Evolutionary conservation across 1,140 invertebrate species (phyloP), one percentile per base, ranked within the genome.

Genomic region (Cecropterus lyciades): DNA sequence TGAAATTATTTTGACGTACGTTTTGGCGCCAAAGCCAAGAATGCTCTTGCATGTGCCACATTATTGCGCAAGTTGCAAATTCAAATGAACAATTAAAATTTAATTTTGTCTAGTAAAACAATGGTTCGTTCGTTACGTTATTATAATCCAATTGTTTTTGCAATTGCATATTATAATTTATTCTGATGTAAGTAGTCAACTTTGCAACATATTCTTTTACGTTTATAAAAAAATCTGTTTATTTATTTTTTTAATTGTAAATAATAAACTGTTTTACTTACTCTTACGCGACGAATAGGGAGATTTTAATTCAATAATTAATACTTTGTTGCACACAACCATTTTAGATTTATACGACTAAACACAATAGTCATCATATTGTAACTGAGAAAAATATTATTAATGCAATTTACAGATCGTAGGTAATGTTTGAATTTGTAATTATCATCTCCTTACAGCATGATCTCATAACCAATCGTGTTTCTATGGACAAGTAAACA

Each of bases 331-430:
- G 6, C 49, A 65, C 15, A 78, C 65, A 11, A 78, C 67, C 67
- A 79, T 84, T 37, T 64, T 65, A 37, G 30, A 10, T 24, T 33
- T 65, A 55, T 65, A 57, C 69, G 65, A 77, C 51, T 73, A 43
- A 53, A 69, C 49, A 17, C 49, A n/a, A 62, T 43, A 59, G 33
- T 62, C 56, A 69, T 59, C 69, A 56, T 67, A 69, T 52, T 62
- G 52, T 56, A 48, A 83, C 79, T 85, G 77, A 77, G 67, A 46
- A 66, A 69, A 62, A 69, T 67, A 67, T 48, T 63, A 68, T 48
- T 66, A 66, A 57, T 75, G 71, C 73, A 72, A 65, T 56, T 72
- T 52, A 67, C 11, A n/a, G 15, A 62, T 20, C 42, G 13, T 9
- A 30, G 3, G 27, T 30, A 15, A 42, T 74, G 66, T 74, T 71